phyloP scores from a whole-genome alignment of 2,888 invertebrate genomes.

The Lycaena phlaeas region DNA sequence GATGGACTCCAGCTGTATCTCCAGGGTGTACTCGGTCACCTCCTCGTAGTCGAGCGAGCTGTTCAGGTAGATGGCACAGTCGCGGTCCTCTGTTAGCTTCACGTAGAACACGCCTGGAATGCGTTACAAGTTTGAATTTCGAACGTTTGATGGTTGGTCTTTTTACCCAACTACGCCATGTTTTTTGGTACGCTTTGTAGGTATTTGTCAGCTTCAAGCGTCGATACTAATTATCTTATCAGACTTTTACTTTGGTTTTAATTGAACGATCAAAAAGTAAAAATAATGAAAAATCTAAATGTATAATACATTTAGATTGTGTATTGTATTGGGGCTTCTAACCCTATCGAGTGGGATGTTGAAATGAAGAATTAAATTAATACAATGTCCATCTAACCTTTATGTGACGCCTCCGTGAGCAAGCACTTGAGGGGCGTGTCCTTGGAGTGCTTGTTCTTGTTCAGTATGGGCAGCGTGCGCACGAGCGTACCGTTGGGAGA shows the following conservation, averaged over 20 bases:
- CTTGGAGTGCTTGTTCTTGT: conserved; percentile 78
- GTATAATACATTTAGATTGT: no score
- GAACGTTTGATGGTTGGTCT: conserved; percentile 7
- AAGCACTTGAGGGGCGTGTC: conserved; percentile 84
- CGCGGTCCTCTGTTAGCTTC: conserved; percentile 82
- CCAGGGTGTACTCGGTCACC: conserved; percentile 79
- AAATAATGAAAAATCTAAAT: no score
- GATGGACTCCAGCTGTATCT: conserved; percentile 84
- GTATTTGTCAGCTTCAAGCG: no score
- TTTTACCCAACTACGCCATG: no score
- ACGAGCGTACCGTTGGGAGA: conserved; percentile 77
- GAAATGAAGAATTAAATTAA: no score
- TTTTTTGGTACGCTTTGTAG: no score
- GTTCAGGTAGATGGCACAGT: conserved; percentile 85
- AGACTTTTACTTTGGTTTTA: no score
- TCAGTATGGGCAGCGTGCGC: conserved; percentile 81
- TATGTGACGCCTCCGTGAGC: conserved; percentile 83
- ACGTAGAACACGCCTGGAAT: conserved; percentile 78
- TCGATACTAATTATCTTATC: no score
- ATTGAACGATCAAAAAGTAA: no score
- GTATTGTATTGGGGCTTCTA: no score
- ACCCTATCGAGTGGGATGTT: no score
- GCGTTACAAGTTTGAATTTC: neutral
- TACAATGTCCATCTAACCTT: no score
- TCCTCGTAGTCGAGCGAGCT: conserved; percentile 85